Percentiles rank a stretch among this genome's conserved stretches.
These are phyloP conservation scores for Ichneumoninae sp. DNA, from an alignment of 2,888 invertebrate genomes.

Conservation along the genomic window DNA sequence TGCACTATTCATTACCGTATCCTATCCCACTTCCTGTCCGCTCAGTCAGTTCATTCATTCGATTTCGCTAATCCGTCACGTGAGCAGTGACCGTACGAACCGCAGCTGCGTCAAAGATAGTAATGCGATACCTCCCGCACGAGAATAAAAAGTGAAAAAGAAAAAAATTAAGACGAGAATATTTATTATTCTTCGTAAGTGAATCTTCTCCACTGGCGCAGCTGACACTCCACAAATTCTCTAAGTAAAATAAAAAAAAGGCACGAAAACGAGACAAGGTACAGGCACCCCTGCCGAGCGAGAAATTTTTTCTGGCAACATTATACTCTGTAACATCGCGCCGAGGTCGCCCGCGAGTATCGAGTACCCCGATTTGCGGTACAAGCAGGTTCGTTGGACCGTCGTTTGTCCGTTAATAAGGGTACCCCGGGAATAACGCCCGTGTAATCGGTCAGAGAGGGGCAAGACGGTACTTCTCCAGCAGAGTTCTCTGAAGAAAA, in stretches of 20 bases:
- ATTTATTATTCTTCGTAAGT: conserved; percentile 54
- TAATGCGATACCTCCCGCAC: conserved; percentile 62
- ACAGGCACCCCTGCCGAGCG: conserved; percentile 40
- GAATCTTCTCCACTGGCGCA: conserved; percentile 29
- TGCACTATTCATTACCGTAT: conserved; percentile 34
- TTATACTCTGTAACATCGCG: conserved; percentile 1
- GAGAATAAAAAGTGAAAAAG: conserved; percentile 24
- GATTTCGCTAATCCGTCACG: conserved; percentile 57
- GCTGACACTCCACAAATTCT: conserved; percentile 13
- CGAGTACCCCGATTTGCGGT: conserved; percentile 65
- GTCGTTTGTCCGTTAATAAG: conserved; percentile 51
- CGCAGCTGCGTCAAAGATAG: conserved; percentile 46
- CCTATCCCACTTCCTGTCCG: conserved; percentile 3
- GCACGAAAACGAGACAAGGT: conserved; percentile 6
- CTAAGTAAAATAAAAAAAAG: conserved; percentile 5
- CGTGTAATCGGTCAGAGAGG: neutral
- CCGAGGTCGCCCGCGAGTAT: conserved; percentile 48
- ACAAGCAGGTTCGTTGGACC: conserved; percentile 53
- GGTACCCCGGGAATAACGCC: conserved; percentile 24
- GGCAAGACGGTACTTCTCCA: neutral
- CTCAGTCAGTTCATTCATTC: conserved; percentile 24
- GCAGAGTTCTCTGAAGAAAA: neutral
- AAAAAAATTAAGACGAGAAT: conserved; percentile 11
- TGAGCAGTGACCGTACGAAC: conserved; percentile 45
- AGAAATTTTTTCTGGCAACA: conserved; percentile 7